A percentile compares a stretch with the other conserved stretches of the same genome.
These are phyloP conservation scores for Hippasteria phrygiana DNA, from an alignment of 53 echinoderm and acorn worm genomes.

Conservation along the genomic window DNA sequence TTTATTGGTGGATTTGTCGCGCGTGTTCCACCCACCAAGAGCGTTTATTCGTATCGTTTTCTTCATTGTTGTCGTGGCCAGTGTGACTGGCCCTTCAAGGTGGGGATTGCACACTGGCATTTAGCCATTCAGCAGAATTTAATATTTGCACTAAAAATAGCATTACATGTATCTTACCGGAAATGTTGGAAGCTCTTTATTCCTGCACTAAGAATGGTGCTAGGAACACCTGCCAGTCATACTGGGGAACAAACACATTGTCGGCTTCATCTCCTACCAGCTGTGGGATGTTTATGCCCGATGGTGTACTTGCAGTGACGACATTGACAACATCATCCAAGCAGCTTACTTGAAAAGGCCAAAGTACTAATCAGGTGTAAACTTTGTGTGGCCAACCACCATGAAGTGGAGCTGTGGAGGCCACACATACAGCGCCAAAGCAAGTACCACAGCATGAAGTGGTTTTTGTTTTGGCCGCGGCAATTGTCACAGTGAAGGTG, in stretches of 20 bases:
- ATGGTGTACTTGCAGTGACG: neutral
- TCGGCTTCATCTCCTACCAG: neutral
- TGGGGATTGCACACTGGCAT: too few relatives aligned
- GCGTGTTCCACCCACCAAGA: too few relatives aligned
- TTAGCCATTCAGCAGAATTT: too few relatives aligned
- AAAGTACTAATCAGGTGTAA: conserved; percentile 34
- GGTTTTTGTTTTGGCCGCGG: conserved; percentile 62
- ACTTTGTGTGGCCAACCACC: conserved; percentile 62
- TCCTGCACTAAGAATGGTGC: neutral
- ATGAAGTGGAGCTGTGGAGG: conserved; percentile 2
- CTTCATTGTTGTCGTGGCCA: too few relatives aligned
- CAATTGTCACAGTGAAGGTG: neutral
- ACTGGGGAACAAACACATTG: neutral
- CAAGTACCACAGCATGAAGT: conserved; percentile 48
- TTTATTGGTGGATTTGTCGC: too few relatives aligned
- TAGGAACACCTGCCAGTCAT: neutral
- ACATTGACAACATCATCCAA: neutral
- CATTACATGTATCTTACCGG: neutral
- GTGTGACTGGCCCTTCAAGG: too few relatives aligned
- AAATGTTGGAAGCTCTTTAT: neutral
- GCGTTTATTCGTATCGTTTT: too few relatives aligned
- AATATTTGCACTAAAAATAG: too few relatives aligned
- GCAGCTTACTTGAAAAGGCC: neutral
- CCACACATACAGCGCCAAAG: conserved; percentile 21
- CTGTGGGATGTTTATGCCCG: neutral